Evolutionary conservation across 2,797 vertebrate genomes (phyloP).

Genomic region (Poecilia wingei): DNA sequence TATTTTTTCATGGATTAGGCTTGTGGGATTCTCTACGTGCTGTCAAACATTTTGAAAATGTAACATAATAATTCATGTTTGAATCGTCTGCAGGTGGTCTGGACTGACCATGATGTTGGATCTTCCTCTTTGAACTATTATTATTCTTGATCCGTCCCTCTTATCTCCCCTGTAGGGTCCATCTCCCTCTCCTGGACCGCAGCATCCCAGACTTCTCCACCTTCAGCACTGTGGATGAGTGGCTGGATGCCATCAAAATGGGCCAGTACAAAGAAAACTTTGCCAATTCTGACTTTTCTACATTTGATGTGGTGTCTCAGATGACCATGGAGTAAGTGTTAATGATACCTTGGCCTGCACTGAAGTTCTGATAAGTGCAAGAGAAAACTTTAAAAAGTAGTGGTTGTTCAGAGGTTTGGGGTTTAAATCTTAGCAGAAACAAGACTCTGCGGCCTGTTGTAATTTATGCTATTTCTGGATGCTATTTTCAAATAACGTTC

Average conservation of each 20-base stretch:
- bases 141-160: constrained; percentile 21
- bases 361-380: constrained; percentile 32
- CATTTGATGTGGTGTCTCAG: constrained; percentile 96
- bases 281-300: constrained; percentile 89
- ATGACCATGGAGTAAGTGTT: constrained; percentile 99
- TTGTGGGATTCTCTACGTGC: constrained; percentile 38
- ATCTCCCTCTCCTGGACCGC: constrained; percentile 95
- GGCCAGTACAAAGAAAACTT: constrained; percentile 99
- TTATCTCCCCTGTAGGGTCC: constrained; percentile 83
- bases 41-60: constrained; percentile 39
- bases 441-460: constrained; percentile 44
- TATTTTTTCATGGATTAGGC: constrained; percentile 48
- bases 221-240: constrained; percentile 97
- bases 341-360: constrained; percentile 8
- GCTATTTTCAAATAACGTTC: constrained; percentile 59
- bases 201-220: constrained; percentile 97
- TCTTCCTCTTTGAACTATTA: constrained; percentile 4
- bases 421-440: constrained; percentile 29
- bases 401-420: constrained; percentile 8
- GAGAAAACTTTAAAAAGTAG: constrained; percentile 5
- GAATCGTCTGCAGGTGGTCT: constrained; percentile 62
- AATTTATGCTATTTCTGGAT: constrained; percentile 47
- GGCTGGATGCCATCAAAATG: constrained; percentile 99
- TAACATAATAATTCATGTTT: constrained; percentile 58
- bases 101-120: constrained; percentile 15